phyloP scores from a whole-genome alignment of 2,888 invertebrate genomes.

The Steromphala cineraria region DNA sequence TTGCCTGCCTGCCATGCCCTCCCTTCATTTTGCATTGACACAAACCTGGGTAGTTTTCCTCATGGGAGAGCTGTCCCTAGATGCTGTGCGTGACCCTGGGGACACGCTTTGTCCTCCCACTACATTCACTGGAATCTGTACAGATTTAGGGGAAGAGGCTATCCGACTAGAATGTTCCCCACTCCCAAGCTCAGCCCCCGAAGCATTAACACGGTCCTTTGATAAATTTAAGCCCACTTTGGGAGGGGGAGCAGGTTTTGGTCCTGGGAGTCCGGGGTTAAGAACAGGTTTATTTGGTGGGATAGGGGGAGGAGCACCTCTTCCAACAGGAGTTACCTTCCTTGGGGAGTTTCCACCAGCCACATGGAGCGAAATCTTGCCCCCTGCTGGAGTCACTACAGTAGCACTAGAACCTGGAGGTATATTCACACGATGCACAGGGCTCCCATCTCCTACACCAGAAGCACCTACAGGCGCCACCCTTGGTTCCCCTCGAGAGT shows the following conservation, averaged over 20 bases:
- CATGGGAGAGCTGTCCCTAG: constrained; percentile 61
- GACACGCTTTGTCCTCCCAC: constrained; percentile 39
- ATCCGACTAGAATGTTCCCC: constrained; percentile 25
- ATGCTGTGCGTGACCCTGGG: constrained; percentile 46
- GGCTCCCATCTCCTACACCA: constrained; percentile 22
- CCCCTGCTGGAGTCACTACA: constrained; percentile 56
- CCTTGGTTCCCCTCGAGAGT: constrained; percentile 36
- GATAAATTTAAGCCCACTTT: constrained; percentile 58
- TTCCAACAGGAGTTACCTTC: constrained; percentile 50
- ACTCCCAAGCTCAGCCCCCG: constrained; percentile 37
- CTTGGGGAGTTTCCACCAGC: constrained; percentile 48
- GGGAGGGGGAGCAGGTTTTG: constrained; percentile 60
- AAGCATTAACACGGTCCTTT: constrained; percentile 56
- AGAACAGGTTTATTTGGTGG: constrained; percentile 73
- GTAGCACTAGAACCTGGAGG: constrained; percentile 44
- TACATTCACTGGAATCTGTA: constrained; percentile 69
- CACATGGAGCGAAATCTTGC: constrained; percentile 64
- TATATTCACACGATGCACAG: constrained; percentile 24
- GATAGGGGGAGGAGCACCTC: constrained; percentile 71
- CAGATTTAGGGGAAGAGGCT: constrained; percentile 38
- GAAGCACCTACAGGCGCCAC: constrained; percentile 53
- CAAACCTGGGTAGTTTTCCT: constrained; percentile 70
- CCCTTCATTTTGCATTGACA: constrained; percentile 70
- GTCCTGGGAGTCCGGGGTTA: constrained; percentile 43
- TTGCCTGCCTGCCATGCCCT: constrained; percentile 21